Evolutionary conservation across 2,797 vertebrate species (phyloP), one percentile per base, ranked within the genome.

Genomic region (Pampus argenteus): DNA sequence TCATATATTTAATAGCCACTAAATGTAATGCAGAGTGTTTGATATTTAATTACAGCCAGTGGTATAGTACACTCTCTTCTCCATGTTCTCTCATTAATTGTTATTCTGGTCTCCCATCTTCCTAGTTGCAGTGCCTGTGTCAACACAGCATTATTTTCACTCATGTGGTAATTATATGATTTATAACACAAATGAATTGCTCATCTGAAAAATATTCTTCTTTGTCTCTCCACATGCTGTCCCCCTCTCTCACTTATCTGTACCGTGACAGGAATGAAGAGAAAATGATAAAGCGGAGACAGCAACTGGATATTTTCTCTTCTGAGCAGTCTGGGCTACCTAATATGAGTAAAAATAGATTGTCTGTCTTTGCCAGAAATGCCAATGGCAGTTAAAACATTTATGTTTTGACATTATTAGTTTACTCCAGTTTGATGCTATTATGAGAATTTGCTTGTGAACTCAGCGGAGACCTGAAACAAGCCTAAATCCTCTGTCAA

Each of bases 111-210:
- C 60, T 57, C 31, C 44, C 45, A 61, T 67, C 73, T 71, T 74
- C 65, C 62, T 56, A 9, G 38, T 51, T 54, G 13, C 47, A 71
- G 59, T 52, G 17, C 17, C 57, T 75, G 52, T 70, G 50, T 75
- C 72, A 79, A 72, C 61, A 59, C 6, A 1, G 36, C 49, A 65
- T 74, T 68, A 70, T 80, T 80, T 81, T 79, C 56, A 75, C 38
- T 82, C 48, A 23, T 66, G 25, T 64, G 67, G 28, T 67, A 82
- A 88, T 86, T 86, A 76, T 62, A 73, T 78, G 62, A 83, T 84
- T 83, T 63, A 74, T 63, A 72, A 80, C 38, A 70, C 44, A 74
- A 81, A 68, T 81, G 47, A 85, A 76, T 42, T 59, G 48, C 65
- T 86, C 58, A 78, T 82, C 45, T 78, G 65, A 83, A 78, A 71